A percentile compares a stretch with the other conserved stretches of the same genome.
Conservation (phyloP, 2,797 vertebrate genomes). For the Anas capensis region DNA sequence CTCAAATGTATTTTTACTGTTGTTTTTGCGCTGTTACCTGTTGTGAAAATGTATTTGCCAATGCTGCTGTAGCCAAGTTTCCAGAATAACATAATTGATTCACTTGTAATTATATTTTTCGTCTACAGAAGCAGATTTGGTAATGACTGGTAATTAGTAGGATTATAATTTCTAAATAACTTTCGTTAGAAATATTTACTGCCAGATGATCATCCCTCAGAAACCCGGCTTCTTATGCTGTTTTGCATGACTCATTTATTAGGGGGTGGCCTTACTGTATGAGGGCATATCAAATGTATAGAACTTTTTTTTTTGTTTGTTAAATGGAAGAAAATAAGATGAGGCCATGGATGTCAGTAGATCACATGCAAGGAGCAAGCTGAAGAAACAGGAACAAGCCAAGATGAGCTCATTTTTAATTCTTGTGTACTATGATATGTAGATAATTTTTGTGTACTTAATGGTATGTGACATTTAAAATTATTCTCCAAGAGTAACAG, state of each 20-base stretch:
- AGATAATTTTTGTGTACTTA: not conserved
- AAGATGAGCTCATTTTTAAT: not conserved
- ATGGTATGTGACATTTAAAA: not conserved
- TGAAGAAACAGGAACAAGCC: not conserved
- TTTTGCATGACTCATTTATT: not conserved
- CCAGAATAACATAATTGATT: not conserved
- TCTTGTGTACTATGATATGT: not conserved
- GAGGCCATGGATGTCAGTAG: not conserved
- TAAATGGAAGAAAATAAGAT: not conserved
- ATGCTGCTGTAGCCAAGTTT: not conserved
- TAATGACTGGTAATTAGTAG: not conserved
- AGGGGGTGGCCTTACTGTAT: not conserved
- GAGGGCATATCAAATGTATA: not conserved
- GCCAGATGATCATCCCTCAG: not conserved
- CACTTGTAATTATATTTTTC: not conserved
- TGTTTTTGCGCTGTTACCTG: not conserved
- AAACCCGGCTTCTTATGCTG: not conserved
- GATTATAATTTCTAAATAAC: not conserved
- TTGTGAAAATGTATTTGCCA: not conserved
- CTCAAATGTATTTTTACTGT: not conserved
- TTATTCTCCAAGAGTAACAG: not conserved
- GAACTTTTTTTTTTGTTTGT: not conserved
- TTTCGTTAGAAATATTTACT: not conserved
- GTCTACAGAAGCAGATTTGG: not conserved
- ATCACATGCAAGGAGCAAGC: not conserved